Percentiles rank a stretch among this genome's conserved stretches.
Conservation (phyloP, 1,140 invertebrate genomes). For the Coelopa frigida region DNA sequence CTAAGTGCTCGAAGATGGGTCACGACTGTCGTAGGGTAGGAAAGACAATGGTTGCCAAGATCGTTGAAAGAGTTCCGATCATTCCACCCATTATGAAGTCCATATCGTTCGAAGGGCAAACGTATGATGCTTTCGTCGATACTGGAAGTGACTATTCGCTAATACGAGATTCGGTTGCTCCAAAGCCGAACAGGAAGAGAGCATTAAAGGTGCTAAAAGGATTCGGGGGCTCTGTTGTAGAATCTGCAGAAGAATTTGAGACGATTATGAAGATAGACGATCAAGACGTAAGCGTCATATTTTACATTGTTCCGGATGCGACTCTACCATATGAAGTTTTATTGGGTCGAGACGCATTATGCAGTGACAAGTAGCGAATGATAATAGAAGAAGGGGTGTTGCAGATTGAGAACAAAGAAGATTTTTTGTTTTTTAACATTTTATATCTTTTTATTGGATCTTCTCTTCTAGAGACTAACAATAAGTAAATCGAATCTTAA, state of each 20-base stretch:
- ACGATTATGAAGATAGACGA: neutral
- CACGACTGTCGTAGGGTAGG: neutral
- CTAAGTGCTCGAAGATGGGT: neutral
- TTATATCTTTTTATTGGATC: no score
- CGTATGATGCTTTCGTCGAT: no score
- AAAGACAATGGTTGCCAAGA: neutral
- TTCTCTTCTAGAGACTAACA: no score
- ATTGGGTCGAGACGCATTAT: slow-evolving; percentile 2
- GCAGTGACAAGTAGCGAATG: neutral
- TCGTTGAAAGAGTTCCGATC: no score
- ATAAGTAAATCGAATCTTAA: no score
- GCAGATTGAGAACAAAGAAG: no score
- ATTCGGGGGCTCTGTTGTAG: neutral
- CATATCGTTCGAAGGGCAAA: no score
- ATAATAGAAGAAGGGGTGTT: no score
- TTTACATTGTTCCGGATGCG: neutral
- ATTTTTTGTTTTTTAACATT: no score
- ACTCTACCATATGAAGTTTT: neutral
- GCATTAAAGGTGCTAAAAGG: neutral
- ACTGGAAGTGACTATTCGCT: no score
- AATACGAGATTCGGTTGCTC: no score
- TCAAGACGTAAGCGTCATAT: neutral
- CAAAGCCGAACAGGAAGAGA: neutral
- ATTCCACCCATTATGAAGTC: neutral
- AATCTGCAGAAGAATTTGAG: neutral